phyloP scores from a whole-genome alignment of 2,797 vertebrate species.

The Pseudochirops corinnae region DNA sequence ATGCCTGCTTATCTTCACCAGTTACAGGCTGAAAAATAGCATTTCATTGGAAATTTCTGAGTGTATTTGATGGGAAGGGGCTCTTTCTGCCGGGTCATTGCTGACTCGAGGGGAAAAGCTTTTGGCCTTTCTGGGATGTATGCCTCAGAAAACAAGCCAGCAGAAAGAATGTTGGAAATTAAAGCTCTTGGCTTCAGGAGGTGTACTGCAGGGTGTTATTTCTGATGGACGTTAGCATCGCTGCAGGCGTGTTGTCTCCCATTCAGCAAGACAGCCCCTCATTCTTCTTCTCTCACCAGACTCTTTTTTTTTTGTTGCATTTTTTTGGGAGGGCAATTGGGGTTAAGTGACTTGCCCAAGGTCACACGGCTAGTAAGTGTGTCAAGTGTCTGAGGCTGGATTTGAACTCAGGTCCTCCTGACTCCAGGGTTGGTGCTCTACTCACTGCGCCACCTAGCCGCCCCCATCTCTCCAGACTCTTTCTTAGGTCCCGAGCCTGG shows the following conservation, averaged over 20 bases:
- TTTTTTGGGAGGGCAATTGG: no score
- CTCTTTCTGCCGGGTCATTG: slow-evolving; percentile 58
- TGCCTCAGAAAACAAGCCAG: slow-evolving; percentile 67
- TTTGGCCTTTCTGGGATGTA: slow-evolving; percentile 62
- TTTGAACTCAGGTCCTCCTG: no score
- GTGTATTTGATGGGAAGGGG: slow-evolving; percentile 66
- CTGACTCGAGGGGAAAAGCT: slow-evolving; percentile 65
- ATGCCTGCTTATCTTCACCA: slow-evolving; percentile 73
- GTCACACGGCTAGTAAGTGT: no score
- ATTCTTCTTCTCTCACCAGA: neutral
- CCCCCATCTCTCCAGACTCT: no score
- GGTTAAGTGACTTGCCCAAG: no score
- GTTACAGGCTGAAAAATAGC: slow-evolving; percentile 59
- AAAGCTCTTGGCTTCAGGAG: slow-evolving; percentile 46
- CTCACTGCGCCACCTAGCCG: no score
- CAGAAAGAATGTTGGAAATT: slow-evolving; percentile 61
- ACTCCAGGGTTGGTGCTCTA: no score
- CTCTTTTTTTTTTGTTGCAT: no score
- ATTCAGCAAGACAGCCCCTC: neutral
- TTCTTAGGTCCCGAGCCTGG: no score
- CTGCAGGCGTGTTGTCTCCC: neutral
- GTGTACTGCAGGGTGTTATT: slow-evolving; percentile 52
- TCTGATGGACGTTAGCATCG: neutral
- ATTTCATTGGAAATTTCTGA: slow-evolving; percentile 64
- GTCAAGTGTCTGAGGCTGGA: no score